Evolutionary conservation across 1,140 invertebrate species (phyloP).

Genomic region (Hestina assimilis): DNA sequence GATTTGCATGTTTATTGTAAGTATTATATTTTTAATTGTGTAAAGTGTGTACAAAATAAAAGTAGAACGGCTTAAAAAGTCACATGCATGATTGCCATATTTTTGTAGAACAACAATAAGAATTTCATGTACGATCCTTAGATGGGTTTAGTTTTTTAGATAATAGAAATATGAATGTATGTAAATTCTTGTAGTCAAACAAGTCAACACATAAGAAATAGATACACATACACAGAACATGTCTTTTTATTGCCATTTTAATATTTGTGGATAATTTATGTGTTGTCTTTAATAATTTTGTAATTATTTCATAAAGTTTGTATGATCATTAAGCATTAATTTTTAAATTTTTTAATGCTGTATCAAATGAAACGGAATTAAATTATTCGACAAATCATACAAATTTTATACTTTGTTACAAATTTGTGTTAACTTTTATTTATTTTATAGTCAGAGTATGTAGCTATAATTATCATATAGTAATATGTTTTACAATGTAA

Average conservation of each 20-base stretch:
- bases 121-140: neutral
- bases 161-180: neutral
- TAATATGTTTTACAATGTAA: slow-evolving; percentile 16
- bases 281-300: neutral
- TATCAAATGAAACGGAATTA: neutral
- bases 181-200: neutral
- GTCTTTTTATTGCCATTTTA: neutral
- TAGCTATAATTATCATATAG: slow-evolving; percentile 21
- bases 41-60: slow-evolving; percentile 15
- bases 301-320: slow-evolving; percentile 6
- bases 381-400: slow-evolving; percentile 6
- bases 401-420: slow-evolving; percentile 15
- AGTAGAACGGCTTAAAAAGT: slow-evolving; percentile 14
- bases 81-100: slow-evolving; percentile 28
- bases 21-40: slow-evolving; percentile 14
- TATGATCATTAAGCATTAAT: neutral
- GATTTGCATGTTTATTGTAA: slow-evolving; percentile 1
- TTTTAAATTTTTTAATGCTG: neutral
- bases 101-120: slow-evolving; percentile 20
- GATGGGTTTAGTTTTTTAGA: neutral
- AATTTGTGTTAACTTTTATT: slow-evolving; percentile 31
- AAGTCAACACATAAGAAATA: slow-evolving; percentile 5
- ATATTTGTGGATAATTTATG: neutral
- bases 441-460: slow-evolving; percentile 28
- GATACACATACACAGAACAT: neutral